Conservation (phyloP, 2,113 vertebrate genomes). For the Cottus gobio region DNA sequence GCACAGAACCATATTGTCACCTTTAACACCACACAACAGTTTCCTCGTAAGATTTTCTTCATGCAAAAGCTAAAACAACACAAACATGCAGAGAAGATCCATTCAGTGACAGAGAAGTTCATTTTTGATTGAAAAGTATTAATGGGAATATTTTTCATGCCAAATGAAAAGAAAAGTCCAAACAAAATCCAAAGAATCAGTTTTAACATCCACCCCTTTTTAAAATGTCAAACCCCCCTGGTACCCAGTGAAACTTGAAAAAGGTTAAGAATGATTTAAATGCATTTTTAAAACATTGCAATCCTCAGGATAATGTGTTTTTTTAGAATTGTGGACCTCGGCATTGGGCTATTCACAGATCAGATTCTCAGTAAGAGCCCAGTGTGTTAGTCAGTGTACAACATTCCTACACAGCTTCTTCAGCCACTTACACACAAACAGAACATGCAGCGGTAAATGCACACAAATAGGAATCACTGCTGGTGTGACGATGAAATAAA, state of each 20-base stretch:
- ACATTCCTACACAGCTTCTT: slow-evolving; percentile 19
- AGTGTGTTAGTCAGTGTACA: slow-evolving; percentile 10
- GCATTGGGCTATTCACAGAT: slow-evolving; percentile 8
- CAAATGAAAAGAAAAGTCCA: background rate
- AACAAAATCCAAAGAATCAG: background rate
- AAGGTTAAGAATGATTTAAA: background rate
- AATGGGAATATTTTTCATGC: background rate
- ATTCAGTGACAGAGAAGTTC: background rate
- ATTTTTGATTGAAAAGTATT: background rate
- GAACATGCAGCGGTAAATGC: background rate
- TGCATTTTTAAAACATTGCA: background rate
- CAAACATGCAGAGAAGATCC: background rate
- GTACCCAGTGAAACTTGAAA: background rate
- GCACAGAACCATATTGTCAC: background rate
- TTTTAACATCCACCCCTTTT: background rate
- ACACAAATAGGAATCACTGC: slow-evolving; percentile 31
- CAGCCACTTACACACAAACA: slow-evolving; percentile 6
- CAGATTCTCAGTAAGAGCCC: background rate
- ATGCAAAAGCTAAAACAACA: background rate
- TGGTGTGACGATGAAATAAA: slow-evolving; percentile 53
- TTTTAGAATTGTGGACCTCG: background rate
- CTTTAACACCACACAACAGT: background rate
- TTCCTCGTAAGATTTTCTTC: background rate
- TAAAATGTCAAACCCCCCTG: background rate
- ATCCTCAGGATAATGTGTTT: background rate